Conservation (phyloP, 2,888 invertebrate species). For the Catonia carolina region DNA sequence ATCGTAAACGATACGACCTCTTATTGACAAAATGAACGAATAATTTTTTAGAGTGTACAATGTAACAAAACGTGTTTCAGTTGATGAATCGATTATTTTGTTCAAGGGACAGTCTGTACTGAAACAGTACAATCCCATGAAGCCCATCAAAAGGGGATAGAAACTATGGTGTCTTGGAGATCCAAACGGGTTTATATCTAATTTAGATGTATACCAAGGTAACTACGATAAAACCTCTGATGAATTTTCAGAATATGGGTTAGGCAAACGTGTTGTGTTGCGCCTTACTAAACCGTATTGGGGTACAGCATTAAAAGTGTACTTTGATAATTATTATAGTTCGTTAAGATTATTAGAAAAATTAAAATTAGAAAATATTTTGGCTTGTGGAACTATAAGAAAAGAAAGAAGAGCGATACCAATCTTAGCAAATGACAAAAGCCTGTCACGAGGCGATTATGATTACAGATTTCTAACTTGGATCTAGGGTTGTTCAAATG, state of each 20-base stretch:
- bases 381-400: conserved; percentile 13
- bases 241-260: conserved; percentile 1
- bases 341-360: no score
- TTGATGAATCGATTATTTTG: no score
- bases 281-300: conserved; percentile 5
- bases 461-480: not conserved
- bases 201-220: conserved; percentile 24
- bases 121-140: no score
- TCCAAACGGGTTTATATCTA: conserved; percentile 14
- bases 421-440: not conserved
- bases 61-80: not conserved
- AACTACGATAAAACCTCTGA: conserved; percentile 1
- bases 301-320: not conserved
- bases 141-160: conserved; percentile 19
- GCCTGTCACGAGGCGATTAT: conserved; percentile 10
- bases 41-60: not conserved
- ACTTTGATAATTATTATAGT: no score
- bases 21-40: not conserved
- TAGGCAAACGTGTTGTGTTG: conserved; percentile 17
- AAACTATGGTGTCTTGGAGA: conserved; percentile 25
- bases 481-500: conserved; percentile 7
- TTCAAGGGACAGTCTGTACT: no score
- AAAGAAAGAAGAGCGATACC: conserved; percentile 2
- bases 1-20: not conserved
- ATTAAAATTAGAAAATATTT: conserved; percentile 4